These are phyloP conservation scores for Muscidifurax raptorellus DNA, from an alignment of 1,140 invertebrate species.

Conservation along the genomic window DNA sequence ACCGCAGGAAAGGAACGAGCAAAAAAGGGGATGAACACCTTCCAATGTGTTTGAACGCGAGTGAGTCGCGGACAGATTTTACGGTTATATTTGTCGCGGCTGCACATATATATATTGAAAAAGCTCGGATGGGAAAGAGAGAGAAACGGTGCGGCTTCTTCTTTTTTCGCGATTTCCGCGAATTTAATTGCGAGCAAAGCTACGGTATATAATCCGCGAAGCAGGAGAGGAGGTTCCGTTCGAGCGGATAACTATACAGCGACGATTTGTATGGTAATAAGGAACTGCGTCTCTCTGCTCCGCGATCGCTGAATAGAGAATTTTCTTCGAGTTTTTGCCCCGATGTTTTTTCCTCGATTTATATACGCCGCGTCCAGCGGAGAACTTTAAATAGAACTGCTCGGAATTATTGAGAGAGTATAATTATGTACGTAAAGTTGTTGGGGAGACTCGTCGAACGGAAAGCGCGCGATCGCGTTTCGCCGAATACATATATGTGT, in stretches of 20 bases:
- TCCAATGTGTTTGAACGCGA: too few species aligned
- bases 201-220: not conserved
- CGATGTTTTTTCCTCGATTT: not conserved
- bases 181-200: conserved; percentile 14
- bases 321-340: not conserved
- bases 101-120: not conserved
- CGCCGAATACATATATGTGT: not conserved
- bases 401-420: not conserved
- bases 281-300: not conserved
- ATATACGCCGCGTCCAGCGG: not conserved
- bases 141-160: not conserved
- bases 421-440: too few species aligned
- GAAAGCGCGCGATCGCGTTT: not conserved
- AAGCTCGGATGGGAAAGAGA: not conserved
- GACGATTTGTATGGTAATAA: conserved; percentile 23
- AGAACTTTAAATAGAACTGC: not conserved
- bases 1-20: too few species aligned
- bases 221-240: not conserved
- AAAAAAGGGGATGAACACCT: too few species aligned
- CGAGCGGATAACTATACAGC: not conserved
- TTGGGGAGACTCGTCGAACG: not conserved
- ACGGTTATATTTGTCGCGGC: conserved; percentile 22
- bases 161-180: conserved; percentile 10
- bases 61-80: not conserved
- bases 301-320: not conserved